Percentiles rank a stretch among this genome's conserved stretches.
Conservation (phyloP, 2,113 vertebrate species). For the Calyptomena viridis region DNA sequence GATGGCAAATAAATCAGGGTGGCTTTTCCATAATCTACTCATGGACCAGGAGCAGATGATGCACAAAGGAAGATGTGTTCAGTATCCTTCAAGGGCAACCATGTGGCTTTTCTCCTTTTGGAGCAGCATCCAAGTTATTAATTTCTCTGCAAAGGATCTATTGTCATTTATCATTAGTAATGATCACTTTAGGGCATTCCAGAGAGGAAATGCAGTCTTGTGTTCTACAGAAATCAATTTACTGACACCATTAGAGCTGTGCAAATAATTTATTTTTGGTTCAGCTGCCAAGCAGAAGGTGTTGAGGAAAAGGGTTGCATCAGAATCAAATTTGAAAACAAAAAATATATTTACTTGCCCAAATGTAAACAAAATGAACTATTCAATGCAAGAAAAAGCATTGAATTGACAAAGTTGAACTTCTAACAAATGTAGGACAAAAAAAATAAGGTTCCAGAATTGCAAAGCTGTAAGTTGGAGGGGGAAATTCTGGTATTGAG, state of each 20-base stretch:
- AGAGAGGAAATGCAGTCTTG: neutral
- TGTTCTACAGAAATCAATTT: constrained; percentile 1
- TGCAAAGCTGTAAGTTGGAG: neutral
- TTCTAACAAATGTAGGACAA: neutral
- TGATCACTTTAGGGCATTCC: neutral
- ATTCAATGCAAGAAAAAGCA: neutral
- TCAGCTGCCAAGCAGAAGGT: neutral
- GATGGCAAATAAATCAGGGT: neutral
- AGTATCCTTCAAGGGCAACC: neutral
- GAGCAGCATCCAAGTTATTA: neutral
- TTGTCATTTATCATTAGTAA: neutral
- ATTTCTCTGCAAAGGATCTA: neutral
- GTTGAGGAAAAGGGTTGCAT: neutral
- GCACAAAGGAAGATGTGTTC: neutral
- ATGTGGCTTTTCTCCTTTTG: neutral
- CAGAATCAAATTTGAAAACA: neutral
- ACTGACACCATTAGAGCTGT: neutral
- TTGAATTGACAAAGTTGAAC: fast-evolving
- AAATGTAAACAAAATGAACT: neutral
- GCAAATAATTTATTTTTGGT: neutral
- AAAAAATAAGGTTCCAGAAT: neutral
- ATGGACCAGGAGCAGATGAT: neutral
- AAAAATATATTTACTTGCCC: neutral
- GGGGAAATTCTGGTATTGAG: neutral
- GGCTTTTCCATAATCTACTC: neutral